These are phyloP conservation scores for Venturia canescens DNA, from an alignment of 1,140 invertebrate genomes.

Conservation along the genomic window DNA sequence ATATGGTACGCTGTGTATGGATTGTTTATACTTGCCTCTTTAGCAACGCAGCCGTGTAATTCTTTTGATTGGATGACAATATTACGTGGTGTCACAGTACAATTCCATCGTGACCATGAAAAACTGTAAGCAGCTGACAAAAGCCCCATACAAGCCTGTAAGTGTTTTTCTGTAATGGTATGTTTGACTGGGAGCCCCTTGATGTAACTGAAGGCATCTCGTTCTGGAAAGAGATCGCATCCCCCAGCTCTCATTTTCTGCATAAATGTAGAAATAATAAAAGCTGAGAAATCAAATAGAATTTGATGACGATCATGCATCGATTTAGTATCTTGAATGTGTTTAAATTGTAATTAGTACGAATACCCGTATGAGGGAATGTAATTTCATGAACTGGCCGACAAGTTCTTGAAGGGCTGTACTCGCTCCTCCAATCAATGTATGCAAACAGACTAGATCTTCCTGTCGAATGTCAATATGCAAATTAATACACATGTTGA, in stretches of 20 bases:
- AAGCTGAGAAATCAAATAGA: slow-evolving; percentile 53
- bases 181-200: slow-evolving; percentile 86
- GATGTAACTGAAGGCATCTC: slow-evolving; percentile 90
- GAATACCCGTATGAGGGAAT: slow-evolving; percentile 77
- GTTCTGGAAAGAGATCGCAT: slow-evolving; percentile 93
- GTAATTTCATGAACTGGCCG: slow-evolving; percentile 77
- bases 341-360: background rate
- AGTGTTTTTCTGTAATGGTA: slow-evolving; percentile 85
- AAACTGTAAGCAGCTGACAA: slow-evolving; percentile 87
- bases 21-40: slow-evolving; percentile 62
- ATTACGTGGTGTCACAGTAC: slow-evolving; percentile 78
- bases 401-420: slow-evolving; percentile 77
- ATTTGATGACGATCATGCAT: background rate
- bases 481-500: background rate
- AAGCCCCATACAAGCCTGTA: slow-evolving; percentile 90
- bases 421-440: slow-evolving; percentile 79
- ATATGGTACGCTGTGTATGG: too few relatives aligned
- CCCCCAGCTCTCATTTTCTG: slow-evolving; percentile 86
- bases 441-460: slow-evolving; percentile 78
- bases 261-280: slow-evolving; percentile 37
- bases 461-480: slow-evolving; percentile 67
- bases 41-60: slow-evolving; percentile 77
- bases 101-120: slow-evolving; percentile 94
- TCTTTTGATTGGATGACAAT: slow-evolving; percentile 87
- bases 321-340: background rate